Conservation (phyloP, 2,113 vertebrate species). For the Dipodomys ordii region DNA sequence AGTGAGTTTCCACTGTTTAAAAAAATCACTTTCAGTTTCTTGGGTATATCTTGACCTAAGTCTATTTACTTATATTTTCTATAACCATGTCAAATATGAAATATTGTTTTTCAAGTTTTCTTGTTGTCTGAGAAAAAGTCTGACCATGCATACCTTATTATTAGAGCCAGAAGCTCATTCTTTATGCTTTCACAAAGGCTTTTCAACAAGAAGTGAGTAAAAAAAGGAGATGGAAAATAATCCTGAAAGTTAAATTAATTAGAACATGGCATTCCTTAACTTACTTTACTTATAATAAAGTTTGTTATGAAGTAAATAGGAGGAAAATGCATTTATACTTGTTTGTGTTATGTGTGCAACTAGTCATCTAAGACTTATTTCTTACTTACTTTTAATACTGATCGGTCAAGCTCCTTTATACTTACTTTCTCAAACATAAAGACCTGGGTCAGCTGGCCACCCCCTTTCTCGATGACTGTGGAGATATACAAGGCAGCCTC, state of each 20-base stretch:
- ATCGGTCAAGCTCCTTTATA: constrained; percentile 13
- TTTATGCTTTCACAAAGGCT: constrained; percentile 13
- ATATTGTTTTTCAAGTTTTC: not conserved
- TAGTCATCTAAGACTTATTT: not conserved
- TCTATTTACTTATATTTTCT: not conserved
- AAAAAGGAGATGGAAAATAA: not conserved
- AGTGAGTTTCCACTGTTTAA: no score
- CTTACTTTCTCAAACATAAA: constrained; percentile 81
- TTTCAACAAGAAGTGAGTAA: constrained; percentile 10
- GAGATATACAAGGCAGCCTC: constrained; percentile 71
- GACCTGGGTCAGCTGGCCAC: constrained; percentile 77
- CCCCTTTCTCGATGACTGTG: constrained; percentile 59
- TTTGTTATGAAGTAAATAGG: constrained; percentile 17
- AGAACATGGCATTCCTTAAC: not conserved
- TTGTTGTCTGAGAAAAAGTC: not conserved
- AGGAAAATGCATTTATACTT: not conserved
- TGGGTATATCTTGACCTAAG: not conserved
- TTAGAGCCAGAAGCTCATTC: not conserved
- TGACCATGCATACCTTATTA: constrained; percentile 10
- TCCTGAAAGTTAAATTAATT: constrained; percentile 22
- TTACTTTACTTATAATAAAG: constrained; percentile 5
- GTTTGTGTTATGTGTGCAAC: not conserved
- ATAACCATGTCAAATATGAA: not conserved
- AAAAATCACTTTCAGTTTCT: not conserved
- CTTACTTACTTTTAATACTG: not conserved